Conservation (phyloP, 1,140 invertebrate species). For the Andrena cerasifolii region DNA sequence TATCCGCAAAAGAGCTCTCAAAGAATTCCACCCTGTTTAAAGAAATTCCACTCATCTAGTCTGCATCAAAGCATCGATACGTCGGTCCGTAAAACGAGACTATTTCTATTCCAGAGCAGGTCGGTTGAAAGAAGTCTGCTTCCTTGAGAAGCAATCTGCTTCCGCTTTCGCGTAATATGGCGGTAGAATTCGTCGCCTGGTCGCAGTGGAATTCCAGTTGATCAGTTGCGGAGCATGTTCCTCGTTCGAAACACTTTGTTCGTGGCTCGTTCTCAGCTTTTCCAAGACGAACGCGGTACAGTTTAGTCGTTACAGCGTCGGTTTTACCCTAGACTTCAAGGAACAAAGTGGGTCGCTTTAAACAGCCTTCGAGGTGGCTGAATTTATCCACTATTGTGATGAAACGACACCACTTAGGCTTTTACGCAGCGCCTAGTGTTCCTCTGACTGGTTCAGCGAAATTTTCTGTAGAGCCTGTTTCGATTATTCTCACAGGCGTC, state of each 20-base stretch:
- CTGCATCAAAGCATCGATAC: not conserved
- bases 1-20: not conserved
- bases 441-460: not conserved
- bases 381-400: not conserved
- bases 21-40: not conserved
- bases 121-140: slow-evolving; percentile 1
- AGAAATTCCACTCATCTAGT: not conserved
- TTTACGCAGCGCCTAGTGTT: slow-evolving; percentile 9
- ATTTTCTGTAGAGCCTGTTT: not conserved
- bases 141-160: too few species aligned
- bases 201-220: not conserved
- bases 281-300: not conserved
- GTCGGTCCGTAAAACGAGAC: slow-evolving; percentile 10
- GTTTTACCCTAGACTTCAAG: not conserved
- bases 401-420: not conserved
- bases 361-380: not conserved
- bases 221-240: too few species aligned
- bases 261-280: not conserved
- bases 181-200: too few species aligned
- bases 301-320: not conserved
- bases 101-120: not conserved
- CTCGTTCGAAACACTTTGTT: not conserved
- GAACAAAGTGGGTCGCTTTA: not conserved
- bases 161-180: too few species aligned
- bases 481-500: too few species aligned